Conservation (phyloP, 1,140 invertebrate species). For the Scaptomyza pallida region DNA sequence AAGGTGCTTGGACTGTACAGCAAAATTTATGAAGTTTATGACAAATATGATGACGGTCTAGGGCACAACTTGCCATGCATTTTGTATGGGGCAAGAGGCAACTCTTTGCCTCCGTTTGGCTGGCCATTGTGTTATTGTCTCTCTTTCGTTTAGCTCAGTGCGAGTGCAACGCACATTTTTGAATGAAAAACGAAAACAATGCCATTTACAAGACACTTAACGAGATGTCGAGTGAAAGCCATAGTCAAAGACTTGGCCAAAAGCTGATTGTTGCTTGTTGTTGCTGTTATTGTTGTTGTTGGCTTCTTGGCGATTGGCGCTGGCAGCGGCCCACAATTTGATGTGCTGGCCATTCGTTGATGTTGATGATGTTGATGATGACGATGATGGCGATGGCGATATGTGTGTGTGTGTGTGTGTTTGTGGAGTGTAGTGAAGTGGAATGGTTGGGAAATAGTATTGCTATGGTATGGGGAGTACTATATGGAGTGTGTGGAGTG, state of each 20-base stretch:
- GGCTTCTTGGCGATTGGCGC: conserved; percentile 52
- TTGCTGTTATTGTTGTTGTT: conserved; percentile 71
- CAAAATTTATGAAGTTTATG: conserved; percentile 75
- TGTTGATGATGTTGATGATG: conserved; percentile 19
- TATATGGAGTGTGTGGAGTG: conserved; percentile 38
- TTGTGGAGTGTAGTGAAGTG: conserved; percentile 39
- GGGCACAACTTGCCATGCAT: conserved; percentile 55
- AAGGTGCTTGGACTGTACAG: conserved; percentile 14
- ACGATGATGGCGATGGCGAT: conserved; percentile 44
- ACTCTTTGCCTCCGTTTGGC: conserved; percentile 23
- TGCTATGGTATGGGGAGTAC: conserved; percentile 19
- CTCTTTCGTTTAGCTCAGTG: conserved; percentile 8
- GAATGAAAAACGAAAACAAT: conserved; percentile 81
- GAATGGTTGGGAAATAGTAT: conserved; percentile 36
- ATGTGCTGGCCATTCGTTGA: conserved; percentile 67
- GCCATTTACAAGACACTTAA: conserved; percentile 81
- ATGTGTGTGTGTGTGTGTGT: conserved; percentile 20
- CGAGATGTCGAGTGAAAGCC: conserved; percentile 80
- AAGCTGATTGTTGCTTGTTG: conserved; percentile 31
- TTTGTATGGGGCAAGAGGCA: conserved; percentile 11
- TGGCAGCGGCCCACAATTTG: conserved; percentile 57
- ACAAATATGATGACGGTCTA: conserved; percentile 80
- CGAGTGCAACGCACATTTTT: conserved; percentile 67
- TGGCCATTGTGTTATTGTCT: conserved; percentile 59
- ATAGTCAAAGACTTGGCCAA: conserved; percentile 28